Base-by-base conservation (phyloP, 2,797 vertebrate genomes). In the Eulemur coronatus region DNA sequence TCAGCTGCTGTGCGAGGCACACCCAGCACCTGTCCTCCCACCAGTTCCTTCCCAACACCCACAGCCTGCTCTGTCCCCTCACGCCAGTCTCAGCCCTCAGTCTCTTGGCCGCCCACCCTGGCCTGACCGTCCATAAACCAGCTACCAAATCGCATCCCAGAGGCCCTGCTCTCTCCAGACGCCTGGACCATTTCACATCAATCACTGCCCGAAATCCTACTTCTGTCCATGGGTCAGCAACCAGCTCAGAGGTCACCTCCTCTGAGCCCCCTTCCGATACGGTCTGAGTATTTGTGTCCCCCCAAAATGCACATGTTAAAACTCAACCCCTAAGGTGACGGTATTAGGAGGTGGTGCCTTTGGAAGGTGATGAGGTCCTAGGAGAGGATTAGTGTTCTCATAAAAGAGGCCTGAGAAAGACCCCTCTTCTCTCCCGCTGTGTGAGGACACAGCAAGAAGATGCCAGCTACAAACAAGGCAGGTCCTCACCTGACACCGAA, bases 1-100 rank as follows among this genome's bases (percentile, higher is more conserved):
- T 30, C 2, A 8, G 4, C 63, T 4, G 38, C 10, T 12, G 59
- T 2, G 28, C 1, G 3, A 28, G 0, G 30, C 24, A 30, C 12
- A 28, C 3, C 15, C 15, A 5, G 4, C n/a, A 6, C 28, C 2
- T 0, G 26, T 22, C 17, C 38, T 33, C 43, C 9, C 33, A 28
- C 15, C 33, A 35, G 38, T 20, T 33, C 20, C 38, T 9, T 20
- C n/a, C 22, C 50, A 26, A 20, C 38, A 6, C 35, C 57, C 13
- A 8, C 1, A 9, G 17, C 18, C 22, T 10, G 15, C 0, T 35
- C 82, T 43, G 15, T 9, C 22, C 50, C 61, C 18, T 28, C 12
- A 10, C 30, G 0, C 75, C 20, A 24, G 18, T 2, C 15, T 4
- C 5, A 4, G 33, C 28, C 63, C 48, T 28, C 10, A 13, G 2